Percentiles rank a stretch among this genome's conserved stretches.
Evolutionary conservation across 1,140 invertebrate genomes (phyloP).

Genomic region (Monomorium pharaonis): DNA sequence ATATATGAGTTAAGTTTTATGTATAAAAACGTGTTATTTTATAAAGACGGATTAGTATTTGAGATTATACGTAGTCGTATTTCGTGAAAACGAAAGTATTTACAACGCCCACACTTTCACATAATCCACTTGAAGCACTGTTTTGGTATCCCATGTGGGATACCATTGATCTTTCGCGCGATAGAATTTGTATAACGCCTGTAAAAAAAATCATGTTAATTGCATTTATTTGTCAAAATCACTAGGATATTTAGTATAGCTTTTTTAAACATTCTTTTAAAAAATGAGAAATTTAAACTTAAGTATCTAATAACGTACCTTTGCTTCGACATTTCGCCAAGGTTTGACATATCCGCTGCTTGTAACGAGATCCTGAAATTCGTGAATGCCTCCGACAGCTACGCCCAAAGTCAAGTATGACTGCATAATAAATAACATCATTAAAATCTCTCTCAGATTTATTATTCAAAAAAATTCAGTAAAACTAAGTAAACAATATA

Average conservation of each 20-base stretch:
- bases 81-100: slow-evolving; percentile 49
- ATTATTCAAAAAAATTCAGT: background rate
- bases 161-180: slow-evolving; percentile 85
- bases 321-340: slow-evolving; percentile 87
- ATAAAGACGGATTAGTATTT: background rate
- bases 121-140: slow-evolving; percentile 87
- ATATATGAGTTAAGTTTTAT: background rate
- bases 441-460: background rate
- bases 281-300: background rate
- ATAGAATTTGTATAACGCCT: slow-evolving; percentile 85
- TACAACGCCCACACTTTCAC: slow-evolving; percentile 87
- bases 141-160: slow-evolving; percentile 86
- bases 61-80: background rate
- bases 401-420: slow-evolving; percentile 91
- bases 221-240: background rate
- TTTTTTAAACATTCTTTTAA: background rate
- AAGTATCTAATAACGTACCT: slow-evolving; percentile 70
- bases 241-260: background rate
- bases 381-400: slow-evolving; percentile 90
- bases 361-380: slow-evolving; percentile 88
- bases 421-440: slow-evolving; percentile 82
- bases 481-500: background rate
- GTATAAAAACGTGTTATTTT: background rate
- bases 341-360: slow-evolving; percentile 86
- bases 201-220: slow-evolving; percentile 42